These are phyloP conservation scores for Eilema griseolum DNA, from an alignment of 2,888 invertebrate genomes.

Conservation along the genomic window DNA sequence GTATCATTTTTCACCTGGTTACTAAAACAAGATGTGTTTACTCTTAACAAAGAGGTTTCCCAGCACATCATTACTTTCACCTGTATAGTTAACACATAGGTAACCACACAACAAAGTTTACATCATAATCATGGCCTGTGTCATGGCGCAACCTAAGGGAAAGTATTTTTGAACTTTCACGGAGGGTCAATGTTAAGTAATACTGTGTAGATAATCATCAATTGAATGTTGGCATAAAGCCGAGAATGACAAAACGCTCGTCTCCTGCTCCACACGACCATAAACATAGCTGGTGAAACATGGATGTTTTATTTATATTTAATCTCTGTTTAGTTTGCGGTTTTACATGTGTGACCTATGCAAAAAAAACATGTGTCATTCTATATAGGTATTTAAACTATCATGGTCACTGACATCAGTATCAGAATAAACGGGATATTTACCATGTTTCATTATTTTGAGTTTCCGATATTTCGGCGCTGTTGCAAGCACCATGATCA, in stretches of 20 bases:
- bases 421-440: too few relatives aligned
- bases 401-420: too few relatives aligned
- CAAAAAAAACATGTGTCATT: too few relatives aligned
- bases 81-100: conserved; percentile 23
- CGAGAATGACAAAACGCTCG: not conserved
- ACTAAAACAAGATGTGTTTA: not conserved
- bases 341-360: not conserved
- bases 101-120: conserved; percentile 25
- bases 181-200: conserved; percentile 23
- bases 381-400: too few relatives aligned
- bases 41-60: conserved; percentile 13
- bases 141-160: conserved; percentile 32
- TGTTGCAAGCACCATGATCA: too few relatives aligned
- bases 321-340: not conserved
- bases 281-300: not conserved
- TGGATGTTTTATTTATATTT: not conserved
- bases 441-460: too few relatives aligned
- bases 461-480: too few relatives aligned
- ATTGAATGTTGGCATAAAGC: not conserved
- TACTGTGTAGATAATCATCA: not conserved
- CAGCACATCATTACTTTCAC: conserved; percentile 39
- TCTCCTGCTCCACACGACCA: not conserved
- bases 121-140: conserved; percentile 26
- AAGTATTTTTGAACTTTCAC: conserved; percentile 43
- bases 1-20: not conserved